Evolutionary conservation across 2,113 vertebrate genomes (phyloP).

Genomic region (Fukomys damarensis): DNA sequence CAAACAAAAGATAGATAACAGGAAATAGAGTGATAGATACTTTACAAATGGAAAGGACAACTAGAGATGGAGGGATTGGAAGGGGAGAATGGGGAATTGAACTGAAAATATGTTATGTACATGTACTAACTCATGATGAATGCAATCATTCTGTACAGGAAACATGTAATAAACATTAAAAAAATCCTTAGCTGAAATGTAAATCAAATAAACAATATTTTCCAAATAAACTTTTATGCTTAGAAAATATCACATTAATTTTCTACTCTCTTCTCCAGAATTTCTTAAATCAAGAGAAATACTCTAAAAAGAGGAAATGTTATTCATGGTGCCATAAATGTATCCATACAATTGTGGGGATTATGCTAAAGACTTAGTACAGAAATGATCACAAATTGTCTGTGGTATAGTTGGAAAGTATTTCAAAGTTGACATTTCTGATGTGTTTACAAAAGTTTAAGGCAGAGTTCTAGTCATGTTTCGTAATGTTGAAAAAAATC

Average conservation of each 20-base stretch:
- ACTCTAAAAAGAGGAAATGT: neutral
- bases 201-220: neutral
- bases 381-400: conserved; percentile 8
- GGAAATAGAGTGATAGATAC: neutral
- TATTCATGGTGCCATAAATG: neutral
- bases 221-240: neutral
- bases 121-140: neutral
- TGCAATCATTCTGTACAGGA: neutral
- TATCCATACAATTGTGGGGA: neutral
- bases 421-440: neutral
- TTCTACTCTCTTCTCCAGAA: neutral
- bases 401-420: neutral
- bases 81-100: neutral
- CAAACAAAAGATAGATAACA: neutral
- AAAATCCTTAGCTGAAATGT: neutral
- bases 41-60: neutral
- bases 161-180: neutral
- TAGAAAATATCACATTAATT: neutral
- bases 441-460: neutral
- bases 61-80: neutral
- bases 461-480: neutral
- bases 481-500: conserved; percentile 15
- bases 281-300: neutral
- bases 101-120: neutral
- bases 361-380: neutral